A percentile compares a stretch with the other conserved stretches of the same genome.
Conservation (phyloP, 2,888 invertebrate species). For the Conus canariensis region DNA sequence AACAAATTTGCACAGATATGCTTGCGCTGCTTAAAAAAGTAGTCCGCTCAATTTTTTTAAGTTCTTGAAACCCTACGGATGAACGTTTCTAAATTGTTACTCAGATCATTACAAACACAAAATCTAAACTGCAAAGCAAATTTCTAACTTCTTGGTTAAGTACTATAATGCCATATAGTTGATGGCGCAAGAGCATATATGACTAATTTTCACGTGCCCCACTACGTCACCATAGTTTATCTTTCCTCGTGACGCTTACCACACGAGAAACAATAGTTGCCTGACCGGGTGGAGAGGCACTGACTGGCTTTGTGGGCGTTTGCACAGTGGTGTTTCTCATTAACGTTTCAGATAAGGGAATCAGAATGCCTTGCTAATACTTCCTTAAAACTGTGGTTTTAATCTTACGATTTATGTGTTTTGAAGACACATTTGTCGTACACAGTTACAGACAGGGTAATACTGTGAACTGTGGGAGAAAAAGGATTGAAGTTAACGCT, state of each 20-base stretch:
- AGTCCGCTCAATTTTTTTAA: neutral
- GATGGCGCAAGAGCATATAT: constrained; percentile 24
- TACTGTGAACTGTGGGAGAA: no score
- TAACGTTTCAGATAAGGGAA: no score
- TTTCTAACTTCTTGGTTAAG: neutral
- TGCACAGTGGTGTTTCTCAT: no score
- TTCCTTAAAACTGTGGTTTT: no score
- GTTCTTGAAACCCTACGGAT: neutral
- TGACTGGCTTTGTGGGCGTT: no score
- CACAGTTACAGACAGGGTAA: no score
- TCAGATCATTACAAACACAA: neutral
- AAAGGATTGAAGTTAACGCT: no score
- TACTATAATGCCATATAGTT: neutral
- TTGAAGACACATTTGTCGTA: no score
- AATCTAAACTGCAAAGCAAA: constrained; percentile 12
- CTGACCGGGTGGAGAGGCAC: no score
- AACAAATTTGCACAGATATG: neutral
- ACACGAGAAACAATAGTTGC: no score
- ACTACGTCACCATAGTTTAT: constrained; percentile 19
- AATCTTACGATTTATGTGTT: no score
- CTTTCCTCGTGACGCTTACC: constrained; percentile 22
- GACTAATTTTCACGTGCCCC: constrained; percentile 17
- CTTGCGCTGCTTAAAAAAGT: neutral
- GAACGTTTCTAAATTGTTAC: neutral
- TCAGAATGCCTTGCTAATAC: no score